Base-by-base conservation (phyloP, 2,888 invertebrate genomes). In the Tachystola acroxantha region DNA sequence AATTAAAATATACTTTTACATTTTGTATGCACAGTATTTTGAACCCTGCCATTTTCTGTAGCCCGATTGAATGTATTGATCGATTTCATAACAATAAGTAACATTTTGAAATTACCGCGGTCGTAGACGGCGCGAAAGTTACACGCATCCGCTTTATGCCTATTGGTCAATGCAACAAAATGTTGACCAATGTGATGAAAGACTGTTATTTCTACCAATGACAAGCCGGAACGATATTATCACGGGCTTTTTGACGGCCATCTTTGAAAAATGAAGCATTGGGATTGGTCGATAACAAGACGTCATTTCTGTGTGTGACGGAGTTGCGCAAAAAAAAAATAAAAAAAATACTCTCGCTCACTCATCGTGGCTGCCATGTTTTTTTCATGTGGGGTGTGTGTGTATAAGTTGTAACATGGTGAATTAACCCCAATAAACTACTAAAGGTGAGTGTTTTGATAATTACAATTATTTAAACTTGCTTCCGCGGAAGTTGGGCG, bases 301-400 rank as follows among this genome's bases (percentile, higher is more conserved):
- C 79, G 80, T 84, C 82, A 80, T 64, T 66, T 51, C 61, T 65
- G 58, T 73, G 64, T 66, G 73, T 75, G 78, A 79, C 80, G 77
- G 79, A 76, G 81, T 81, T 81, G 84, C 85, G 88, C 82, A 85
- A 77, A 82, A 32, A 37, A 36, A 73, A 68, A 71, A 64, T 16
- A 4, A 72, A 62, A 63, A 70, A 62, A 63, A 70, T 68, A 62
- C 73, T 70, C 76, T 82, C 73, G 64, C 70, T 64, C 72, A 65
- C 69, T 78, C 65, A 65, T 72, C 71, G 66, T 66, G 84, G 81
- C 90, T 91, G 92, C 92, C 93, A 93, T 93, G 92, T 92, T 92
- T 91, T 91, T 89, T 91, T 89, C 89, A 89, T 90, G 89, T 90
- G 91, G 91, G 91, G 90, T 91, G 84, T 81, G 75, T 81, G 79